phyloP scores from a whole-genome alignment of 2,888 invertebrate genomes.

The Xestia sexstrigata region DNA sequence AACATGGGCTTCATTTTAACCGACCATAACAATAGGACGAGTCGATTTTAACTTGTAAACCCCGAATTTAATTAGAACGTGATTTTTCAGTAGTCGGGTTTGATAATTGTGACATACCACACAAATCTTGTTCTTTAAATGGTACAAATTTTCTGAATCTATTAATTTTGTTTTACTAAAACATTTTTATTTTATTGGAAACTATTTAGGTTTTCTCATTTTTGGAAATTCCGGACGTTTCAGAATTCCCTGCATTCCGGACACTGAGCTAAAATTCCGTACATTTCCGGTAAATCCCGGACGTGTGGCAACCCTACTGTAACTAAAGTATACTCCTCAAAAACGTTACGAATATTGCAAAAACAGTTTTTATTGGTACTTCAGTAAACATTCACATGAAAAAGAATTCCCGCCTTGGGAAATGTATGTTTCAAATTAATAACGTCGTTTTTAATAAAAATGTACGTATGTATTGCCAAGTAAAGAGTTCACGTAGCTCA shows the following conservation, averaged over 20 bases:
- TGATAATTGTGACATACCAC: too few species aligned
- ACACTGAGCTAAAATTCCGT: neutral
- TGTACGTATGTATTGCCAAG: constrained; percentile 56
- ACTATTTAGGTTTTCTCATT: neutral
- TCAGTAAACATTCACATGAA: constrained; percentile 31
- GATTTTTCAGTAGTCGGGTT: too few species aligned
- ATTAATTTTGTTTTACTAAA: neutral
- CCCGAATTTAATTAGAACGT: too few species aligned
- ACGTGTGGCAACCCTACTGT: neutral
- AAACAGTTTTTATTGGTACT: constrained; percentile 33
- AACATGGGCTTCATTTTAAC: too few species aligned
- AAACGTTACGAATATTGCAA: constrained; percentile 20
- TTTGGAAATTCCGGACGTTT: neutral
- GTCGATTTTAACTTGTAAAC: too few species aligned
- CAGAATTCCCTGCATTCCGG: neutral
- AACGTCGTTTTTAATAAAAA: constrained; percentile 58
- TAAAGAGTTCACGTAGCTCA: constrained; percentile 71
- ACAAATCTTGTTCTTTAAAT: too few species aligned
- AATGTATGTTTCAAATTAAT: constrained; percentile 60
- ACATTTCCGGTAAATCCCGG: neutral
- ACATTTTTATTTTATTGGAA: neutral
- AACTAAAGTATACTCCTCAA: neutral
- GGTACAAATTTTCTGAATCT: too few species aligned
- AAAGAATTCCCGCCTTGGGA: constrained; percentile 44
- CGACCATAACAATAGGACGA: too few species aligned